A percentile compares a stretch with the other conserved stretches of the same genome.
Evolutionary conservation across 92 coral and sea anemone species (phyloP).

Genomic region (Zoanthus gigantus): DNA sequence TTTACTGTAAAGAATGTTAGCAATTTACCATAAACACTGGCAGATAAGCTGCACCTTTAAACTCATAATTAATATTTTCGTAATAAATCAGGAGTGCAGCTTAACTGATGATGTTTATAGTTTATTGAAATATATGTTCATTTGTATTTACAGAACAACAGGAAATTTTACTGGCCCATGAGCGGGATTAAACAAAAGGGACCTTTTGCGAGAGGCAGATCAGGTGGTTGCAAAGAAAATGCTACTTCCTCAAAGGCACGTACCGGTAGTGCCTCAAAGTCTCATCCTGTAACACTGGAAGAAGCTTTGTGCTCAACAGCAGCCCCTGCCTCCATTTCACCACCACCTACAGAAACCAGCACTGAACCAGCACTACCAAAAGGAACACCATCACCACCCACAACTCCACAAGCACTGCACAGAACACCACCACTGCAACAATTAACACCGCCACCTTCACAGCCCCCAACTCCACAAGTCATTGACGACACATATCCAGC

Average conservation of each 20-base stretch:
- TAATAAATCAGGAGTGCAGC: slow-evolving; percentile 14
- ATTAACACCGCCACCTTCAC: background rate
- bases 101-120: slow-evolving; percentile 50
- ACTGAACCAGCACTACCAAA: slow-evolving; percentile 11
- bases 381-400: slow-evolving; percentile 16
- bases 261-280: too few species aligned
- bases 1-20: too few species aligned
- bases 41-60: background rate
- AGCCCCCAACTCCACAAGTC: slow-evolving; percentile 15
- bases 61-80: background rate
- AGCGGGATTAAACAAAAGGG: too few species aligned
- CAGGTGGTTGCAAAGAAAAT: too few species aligned
- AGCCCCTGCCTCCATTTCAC: background rate
- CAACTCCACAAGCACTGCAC: slow-evolving; percentile 19
- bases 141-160: slow-evolving; percentile 45
- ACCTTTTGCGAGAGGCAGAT: too few species aligned
- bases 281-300: too few species aligned
- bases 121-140: slow-evolving; percentile 52
- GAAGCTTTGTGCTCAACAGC: background rate
- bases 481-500: background rate
- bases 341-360: slow-evolving; percentile 12
- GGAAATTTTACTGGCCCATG: slow-evolving; percentile 14
- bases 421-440: background rate
- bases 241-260: too few species aligned
- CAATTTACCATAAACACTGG: too few species aligned